Evolutionary conservation across 2,113 vertebrate species (phyloP).

Genomic region (Phrynosoma blainvillii): DNA sequence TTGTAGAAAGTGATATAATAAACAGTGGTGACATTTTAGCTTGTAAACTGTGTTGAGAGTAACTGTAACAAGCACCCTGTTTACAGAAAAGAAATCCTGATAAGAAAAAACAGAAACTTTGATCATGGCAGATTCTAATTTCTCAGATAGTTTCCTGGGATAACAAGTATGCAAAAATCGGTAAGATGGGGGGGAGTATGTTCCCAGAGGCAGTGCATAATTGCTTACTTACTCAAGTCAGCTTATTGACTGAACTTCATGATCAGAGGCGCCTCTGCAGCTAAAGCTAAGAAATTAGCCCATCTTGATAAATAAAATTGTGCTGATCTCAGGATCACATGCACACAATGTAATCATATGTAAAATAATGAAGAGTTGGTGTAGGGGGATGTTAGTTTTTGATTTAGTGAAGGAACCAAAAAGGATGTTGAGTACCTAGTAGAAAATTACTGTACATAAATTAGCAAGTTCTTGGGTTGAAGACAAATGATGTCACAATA

Average conservation of each 20-base stretch:
- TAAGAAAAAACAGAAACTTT: constrained; percentile 68
- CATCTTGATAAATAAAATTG: constrained; percentile 58
- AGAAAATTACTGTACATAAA: constrained; percentile 8
- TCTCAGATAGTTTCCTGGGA: constrained; percentile 73
- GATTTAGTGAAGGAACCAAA: constrained; percentile 39
- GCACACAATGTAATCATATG: constrained; percentile 23
- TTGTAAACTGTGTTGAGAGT: constrained; percentile 74
- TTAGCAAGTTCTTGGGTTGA: constrained; percentile 36
- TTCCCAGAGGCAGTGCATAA: constrained; percentile 75
- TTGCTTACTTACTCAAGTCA: constrained; percentile 76
- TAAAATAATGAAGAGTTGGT: constrained; percentile 25
- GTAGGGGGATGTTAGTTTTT: constrained; percentile 20
- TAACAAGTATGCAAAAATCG: constrained; percentile 75
- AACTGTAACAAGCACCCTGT: constrained; percentile 73
- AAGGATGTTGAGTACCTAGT: background rate
- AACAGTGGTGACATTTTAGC: constrained; percentile 69
- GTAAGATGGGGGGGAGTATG: constrained; percentile 66
- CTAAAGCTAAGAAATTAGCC: constrained; percentile 65
- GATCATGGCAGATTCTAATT: constrained; percentile 75
- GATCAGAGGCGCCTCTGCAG: constrained; percentile 68
- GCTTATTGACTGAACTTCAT: constrained; percentile 72
- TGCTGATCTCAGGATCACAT: constrained; percentile 53
- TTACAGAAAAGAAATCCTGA: constrained; percentile 73
- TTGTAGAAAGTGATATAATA: constrained; percentile 9
- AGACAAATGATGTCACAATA: constrained; percentile 44